A percentile compares a stretch with the other conserved stretches of the same genome.
These are phyloP conservation scores for Pan troglodytes DNA, from an alignment of 2,113 vertebrate species.

Conservation along the genomic window DNA sequence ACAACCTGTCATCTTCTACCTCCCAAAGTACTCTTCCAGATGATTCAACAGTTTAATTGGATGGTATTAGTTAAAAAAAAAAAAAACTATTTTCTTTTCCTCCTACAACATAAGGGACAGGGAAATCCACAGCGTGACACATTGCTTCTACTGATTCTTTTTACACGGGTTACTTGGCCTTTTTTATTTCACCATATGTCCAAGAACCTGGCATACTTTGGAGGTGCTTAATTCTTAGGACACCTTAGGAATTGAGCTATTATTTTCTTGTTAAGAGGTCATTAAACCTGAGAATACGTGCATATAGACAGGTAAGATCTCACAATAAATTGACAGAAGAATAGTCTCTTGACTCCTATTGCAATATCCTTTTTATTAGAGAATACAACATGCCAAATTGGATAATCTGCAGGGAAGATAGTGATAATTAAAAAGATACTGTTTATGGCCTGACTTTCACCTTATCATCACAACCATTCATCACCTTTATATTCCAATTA, in stretches of 20 bases:
- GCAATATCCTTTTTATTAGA: neutral
- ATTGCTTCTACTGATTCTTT: neutral
- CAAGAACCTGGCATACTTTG: neutral
- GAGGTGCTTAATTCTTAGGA: neutral
- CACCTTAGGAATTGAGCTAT: neutral
- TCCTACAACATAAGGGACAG: neutral
- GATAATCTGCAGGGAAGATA: neutral
- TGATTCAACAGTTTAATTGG: neutral
- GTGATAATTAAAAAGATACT: neutral
- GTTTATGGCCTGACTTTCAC: neutral
- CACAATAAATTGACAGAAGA: conserved; percentile 11
- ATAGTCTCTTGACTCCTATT: neutral
- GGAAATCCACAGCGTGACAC: neutral
- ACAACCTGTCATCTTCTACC: neutral
- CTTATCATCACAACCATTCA: neutral
- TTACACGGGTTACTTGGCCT: neutral
- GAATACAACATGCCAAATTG: neutral
- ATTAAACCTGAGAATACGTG: neutral
- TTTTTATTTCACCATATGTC: neutral
- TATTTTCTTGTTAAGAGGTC: neutral
- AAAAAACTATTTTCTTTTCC: neutral
- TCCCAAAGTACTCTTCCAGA: neutral
- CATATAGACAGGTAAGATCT: neutral
- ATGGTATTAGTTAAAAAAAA: neutral
- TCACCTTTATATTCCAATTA: conserved; percentile 49